These are phyloP conservation scores for Sphaerophoria taeniata DNA, from an alignment of 2,888 invertebrate species.

Conservation along the genomic window DNA sequence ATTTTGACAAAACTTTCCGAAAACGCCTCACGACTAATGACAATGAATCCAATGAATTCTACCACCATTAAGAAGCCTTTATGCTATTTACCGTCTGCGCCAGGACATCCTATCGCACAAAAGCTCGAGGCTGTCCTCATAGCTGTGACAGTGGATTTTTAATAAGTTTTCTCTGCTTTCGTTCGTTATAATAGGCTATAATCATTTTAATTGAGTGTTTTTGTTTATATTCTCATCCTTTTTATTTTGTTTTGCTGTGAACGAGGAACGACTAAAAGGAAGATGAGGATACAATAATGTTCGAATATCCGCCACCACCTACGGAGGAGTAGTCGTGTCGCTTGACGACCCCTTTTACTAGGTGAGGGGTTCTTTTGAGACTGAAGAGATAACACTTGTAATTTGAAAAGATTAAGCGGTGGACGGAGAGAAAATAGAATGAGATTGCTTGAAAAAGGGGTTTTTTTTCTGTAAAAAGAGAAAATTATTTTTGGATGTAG, in stretches of 20 bases:
- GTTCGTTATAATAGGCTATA: slow-evolving; percentile 61
- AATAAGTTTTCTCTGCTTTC: slow-evolving; percentile 56
- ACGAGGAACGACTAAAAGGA: background rate
- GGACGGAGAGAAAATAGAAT: too few relatives aligned
- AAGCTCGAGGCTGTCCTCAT: too few relatives aligned
- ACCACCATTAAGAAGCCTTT: slow-evolving; percentile 43
- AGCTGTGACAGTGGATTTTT: slow-evolving; percentile 24
- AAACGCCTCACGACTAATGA: slow-evolving; percentile 43
- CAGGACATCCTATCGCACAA: slow-evolving; percentile 38
- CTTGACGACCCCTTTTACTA: too few relatives aligned
- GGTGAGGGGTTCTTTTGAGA: too few relatives aligned
- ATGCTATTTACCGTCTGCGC: slow-evolving; percentile 28
- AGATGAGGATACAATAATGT: too few relatives aligned
- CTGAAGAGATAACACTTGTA: too few relatives aligned
- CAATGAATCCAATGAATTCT: slow-evolving; percentile 18
- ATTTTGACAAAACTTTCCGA: slow-evolving; percentile 36
- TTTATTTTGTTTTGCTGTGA: background rate
- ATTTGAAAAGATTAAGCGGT: too few relatives aligned
- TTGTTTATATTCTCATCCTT: slow-evolving; percentile 37
- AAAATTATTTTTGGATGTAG: too few relatives aligned
- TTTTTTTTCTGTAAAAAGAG: too few relatives aligned
- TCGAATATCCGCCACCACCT: too few relatives aligned
- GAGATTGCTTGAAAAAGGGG: too few relatives aligned
- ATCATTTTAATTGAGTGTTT: slow-evolving; percentile 68
- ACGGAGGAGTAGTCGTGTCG: too few relatives aligned